Evolutionary conservation across 2,797 vertebrate genomes (phyloP), one percentile per base, ranked within the genome.

Genomic region (Scarus forsteni): DNA sequence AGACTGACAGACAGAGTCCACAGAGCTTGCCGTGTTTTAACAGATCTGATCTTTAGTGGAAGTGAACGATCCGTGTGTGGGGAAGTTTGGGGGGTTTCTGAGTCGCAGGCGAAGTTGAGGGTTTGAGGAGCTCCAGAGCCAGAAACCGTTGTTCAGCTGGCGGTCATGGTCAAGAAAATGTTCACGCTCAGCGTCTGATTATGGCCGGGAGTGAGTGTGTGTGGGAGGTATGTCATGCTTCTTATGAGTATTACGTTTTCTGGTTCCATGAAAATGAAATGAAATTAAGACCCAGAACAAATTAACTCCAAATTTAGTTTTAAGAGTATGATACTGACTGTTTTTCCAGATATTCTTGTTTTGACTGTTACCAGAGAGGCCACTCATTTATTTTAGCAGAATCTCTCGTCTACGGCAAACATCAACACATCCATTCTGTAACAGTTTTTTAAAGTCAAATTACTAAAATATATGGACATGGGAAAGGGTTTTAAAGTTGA

Each of bases 21-120:
- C 78, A 83, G 80, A 75, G 58, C 61, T 72, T 67, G 76, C 91
- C 89, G 90, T 88, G 89, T 86, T 13, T 92, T 91, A 92, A 88
- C 86, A 90, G 89, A 92, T 91, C 88, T 91, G 88, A 91, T 90
- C 74, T 83, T 66, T 83, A 75, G 82, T 86, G 87, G 84, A 89
- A 73, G 39, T 55, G 57, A 56, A 64, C 27, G 27, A 27, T 42
- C 27, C 50, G 43, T 56, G 58, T 52, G 42, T 43, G 68, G 49
- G 18, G 18, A 18, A 50, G 49, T 16, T 16, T 58, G 44, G 60
- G 57, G 44, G 61, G 40, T 56, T 68, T 66, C 64, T 60, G 46
- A 45, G 55, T 75, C n/a, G 6, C 66, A 0, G 50, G 52, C 66
- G 75, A 67, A 64, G 71, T 35, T 18, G 52, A 43, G 36, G 15